These are phyloP conservation scores for Coleophora deauratella DNA, from an alignment of 2,888 invertebrate species.

Conservation along the genomic window DNA sequence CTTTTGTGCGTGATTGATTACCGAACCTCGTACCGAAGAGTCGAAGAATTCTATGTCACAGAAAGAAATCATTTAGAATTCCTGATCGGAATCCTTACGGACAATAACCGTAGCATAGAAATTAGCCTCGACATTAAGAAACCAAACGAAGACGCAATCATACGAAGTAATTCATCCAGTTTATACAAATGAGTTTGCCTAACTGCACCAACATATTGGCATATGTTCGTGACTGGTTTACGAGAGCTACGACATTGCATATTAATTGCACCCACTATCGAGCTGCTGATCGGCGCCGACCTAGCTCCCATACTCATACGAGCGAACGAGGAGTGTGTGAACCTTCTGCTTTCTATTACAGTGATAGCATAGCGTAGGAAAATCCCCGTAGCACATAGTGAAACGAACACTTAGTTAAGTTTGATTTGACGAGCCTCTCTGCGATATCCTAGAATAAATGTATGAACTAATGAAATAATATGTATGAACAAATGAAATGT, in stretches of 20 bases:
- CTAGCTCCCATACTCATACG: conserved; percentile 40
- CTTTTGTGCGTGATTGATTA: no score
- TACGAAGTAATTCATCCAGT: conserved; percentile 50
- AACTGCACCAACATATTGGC: conserved; percentile 68
- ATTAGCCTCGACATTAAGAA: no score
- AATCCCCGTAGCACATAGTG: not conserved
- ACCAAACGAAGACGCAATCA: conserved; percentile 12
- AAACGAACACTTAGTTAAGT: no score
- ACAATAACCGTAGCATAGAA: no score
- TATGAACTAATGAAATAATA: no score
- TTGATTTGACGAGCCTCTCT: no score
- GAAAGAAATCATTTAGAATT: no score
- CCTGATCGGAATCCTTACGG: no score
- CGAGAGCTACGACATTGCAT: conserved; percentile 69
- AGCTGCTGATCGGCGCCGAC: conserved; percentile 56
- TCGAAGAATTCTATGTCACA: no score
- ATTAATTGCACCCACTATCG: conserved; percentile 70
- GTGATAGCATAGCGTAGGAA: not conserved
- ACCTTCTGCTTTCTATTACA: conserved; percentile 1
- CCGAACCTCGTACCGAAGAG: no score
- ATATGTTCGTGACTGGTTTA: conserved; percentile 72
- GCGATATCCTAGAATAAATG: no score
- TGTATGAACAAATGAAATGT: no score
- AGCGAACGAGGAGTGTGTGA: not conserved
- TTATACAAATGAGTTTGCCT: conserved; percentile 65